These are phyloP conservation scores for Spodoptera litura DNA, from an alignment of 1,140 invertebrate genomes.

Conservation along the genomic window DNA sequence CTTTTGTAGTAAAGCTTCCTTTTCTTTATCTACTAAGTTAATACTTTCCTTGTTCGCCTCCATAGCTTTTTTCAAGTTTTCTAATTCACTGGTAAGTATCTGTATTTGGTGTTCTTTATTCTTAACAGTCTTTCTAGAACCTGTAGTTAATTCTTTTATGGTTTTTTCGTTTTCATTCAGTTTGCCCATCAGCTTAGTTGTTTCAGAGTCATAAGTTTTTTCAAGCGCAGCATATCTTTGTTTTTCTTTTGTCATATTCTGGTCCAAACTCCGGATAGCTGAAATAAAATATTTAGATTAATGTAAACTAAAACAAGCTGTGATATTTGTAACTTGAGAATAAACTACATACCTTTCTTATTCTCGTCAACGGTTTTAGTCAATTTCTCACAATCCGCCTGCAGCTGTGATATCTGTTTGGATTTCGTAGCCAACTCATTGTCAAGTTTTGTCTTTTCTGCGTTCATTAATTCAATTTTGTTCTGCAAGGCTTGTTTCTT, in stretches of 20 bases:
- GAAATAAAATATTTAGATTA: not conserved
- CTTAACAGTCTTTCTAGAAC: constrained; percentile 50
- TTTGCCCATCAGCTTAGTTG: constrained; percentile 53
- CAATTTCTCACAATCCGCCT: constrained; percentile 43
- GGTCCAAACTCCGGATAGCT: constrained; percentile 55
- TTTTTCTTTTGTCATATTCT: constrained; percentile 50
- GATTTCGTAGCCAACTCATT: constrained; percentile 43
- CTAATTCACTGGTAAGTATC: constrained; percentile 53
- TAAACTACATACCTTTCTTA: constrained; percentile 41
- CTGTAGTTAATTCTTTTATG: constrained; percentile 54
- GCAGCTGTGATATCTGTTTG: constrained; percentile 43
- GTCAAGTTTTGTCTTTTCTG: constrained; percentile 47
- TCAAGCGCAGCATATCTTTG: constrained; percentile 50
- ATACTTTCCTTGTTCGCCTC: constrained; percentile 47
- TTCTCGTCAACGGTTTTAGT: constrained; percentile 47
- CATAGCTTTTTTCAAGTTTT: constrained; percentile 46
- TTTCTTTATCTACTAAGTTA: constrained; percentile 51
- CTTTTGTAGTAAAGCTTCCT: constrained; percentile 49
- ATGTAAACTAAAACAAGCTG: not conserved
- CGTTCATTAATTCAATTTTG: constrained; percentile 35
- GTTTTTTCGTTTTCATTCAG: constrained; percentile 57
- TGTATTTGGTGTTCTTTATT: constrained; percentile 57
- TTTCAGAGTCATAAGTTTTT: constrained; percentile 57
- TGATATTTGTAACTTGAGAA: not conserved
- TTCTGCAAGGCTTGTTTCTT: constrained; percentile 44